Evolutionary conservation across 1,140 invertebrate species (phyloP).

Genomic region (Drosophila santomea): DNA sequence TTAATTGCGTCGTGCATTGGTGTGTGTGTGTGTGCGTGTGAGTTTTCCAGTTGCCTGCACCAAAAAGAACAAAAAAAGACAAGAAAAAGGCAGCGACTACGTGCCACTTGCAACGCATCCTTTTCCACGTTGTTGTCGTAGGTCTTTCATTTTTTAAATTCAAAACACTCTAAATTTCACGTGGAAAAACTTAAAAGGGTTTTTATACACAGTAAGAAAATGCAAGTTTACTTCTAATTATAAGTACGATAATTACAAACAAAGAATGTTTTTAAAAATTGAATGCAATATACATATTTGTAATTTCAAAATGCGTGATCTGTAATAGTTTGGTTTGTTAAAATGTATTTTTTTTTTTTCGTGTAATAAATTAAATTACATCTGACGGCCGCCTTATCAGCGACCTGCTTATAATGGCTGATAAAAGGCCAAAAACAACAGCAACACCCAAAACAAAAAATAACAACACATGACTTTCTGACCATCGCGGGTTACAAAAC

Average conservation of each 20-base stretch:
- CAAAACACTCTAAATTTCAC: slow-evolving; percentile 3
- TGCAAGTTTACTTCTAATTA: too few species aligned
- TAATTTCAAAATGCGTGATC: too few species aligned
- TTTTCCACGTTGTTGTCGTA: slow-evolving; percentile 50
- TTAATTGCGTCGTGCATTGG: slow-evolving; percentile 43
- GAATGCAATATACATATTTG: too few species aligned
- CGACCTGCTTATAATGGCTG: slow-evolving; percentile 65
- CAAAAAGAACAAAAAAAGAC: slow-evolving; percentile 9
- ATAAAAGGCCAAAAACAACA: slow-evolving; percentile 54
- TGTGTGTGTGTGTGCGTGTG: slow-evolving; percentile 11
- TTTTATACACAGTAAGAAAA: too few species aligned
- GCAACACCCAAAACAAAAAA: slow-evolving; percentile 12
- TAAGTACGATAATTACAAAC: too few species aligned
- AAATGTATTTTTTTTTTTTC: not conserved
- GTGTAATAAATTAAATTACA: slow-evolving; percentile 51
- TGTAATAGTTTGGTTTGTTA: not conserved
- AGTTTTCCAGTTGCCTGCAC: slow-evolving; percentile 45
- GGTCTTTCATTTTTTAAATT: slow-evolving; percentile 18
- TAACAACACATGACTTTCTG: slow-evolving; percentile 49
- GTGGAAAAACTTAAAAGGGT: not conserved
- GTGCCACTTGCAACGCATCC: slow-evolving; percentile 70
- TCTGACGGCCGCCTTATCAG: slow-evolving; percentile 59
- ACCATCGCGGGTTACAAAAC: slow-evolving; percentile 43
- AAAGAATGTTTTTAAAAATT: too few species aligned
- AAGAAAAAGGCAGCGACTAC: slow-evolving; percentile 40